Evolutionary conservation across 2,113 vertebrate species (phyloP).

Genomic region (Sceloporus tristichus): DNA sequence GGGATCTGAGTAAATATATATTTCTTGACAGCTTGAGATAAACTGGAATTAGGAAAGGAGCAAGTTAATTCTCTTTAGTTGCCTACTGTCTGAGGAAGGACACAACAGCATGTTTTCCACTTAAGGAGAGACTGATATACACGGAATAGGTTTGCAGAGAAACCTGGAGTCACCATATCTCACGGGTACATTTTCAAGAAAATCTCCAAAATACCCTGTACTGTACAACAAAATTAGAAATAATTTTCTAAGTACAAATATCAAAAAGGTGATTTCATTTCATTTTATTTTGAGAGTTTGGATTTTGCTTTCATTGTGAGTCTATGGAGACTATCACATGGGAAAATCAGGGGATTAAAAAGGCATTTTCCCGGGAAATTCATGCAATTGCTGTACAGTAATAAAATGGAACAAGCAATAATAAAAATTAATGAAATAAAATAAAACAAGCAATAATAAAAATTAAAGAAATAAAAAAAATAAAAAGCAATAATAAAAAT

Average conservation of each 20-base stretch:
- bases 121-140: background rate
- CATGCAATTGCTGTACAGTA: too few species aligned
- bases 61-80: background rate
- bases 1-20: background rate
- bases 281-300: background rate
- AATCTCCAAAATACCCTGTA: too few species aligned
- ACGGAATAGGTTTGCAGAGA: background rate
- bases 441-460: too few species aligned
- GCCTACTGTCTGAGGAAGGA: background rate
- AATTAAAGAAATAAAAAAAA: too few species aligned
- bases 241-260: too few species aligned
- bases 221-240: too few species aligned
- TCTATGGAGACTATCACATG: background rate
- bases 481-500: too few species aligned
- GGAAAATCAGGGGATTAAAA: too few species aligned
- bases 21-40: background rate
- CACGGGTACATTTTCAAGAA: too few species aligned
- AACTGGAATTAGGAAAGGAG: background rate
- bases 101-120: background rate
- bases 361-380: too few species aligned
- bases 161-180: background rate
- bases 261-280: background rate
- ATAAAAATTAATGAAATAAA: too few species aligned
- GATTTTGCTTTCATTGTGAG: background rate
- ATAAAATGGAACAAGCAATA: too few species aligned